These are phyloP conservation scores for Anolis carolinensis DNA, from an alignment of 2,113 vertebrate genomes.

Conservation along the genomic window DNA sequence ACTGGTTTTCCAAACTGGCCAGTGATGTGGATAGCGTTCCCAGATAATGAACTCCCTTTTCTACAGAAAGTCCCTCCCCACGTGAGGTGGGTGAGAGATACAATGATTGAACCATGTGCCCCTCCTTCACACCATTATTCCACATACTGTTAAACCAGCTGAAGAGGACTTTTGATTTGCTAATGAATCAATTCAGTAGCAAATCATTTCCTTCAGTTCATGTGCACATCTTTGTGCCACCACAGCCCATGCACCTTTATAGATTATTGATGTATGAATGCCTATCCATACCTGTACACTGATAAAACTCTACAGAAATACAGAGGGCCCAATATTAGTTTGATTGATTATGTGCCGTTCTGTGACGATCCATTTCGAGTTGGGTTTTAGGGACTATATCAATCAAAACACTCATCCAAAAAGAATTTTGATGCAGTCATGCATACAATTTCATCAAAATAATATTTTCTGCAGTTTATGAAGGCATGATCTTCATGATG, in stretches of 20 bases:
- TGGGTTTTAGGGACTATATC: not conserved
- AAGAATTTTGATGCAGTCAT: not conserved
- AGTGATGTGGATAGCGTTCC: too few species aligned
- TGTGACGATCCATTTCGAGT: too few species aligned
- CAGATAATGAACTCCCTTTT: too few species aligned
- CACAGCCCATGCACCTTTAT: not conserved
- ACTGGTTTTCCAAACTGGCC: too few species aligned
- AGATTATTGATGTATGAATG: too few species aligned
- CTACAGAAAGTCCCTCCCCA: not conserved
- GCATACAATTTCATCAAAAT: too few species aligned
- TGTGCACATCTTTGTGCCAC: not conserved
- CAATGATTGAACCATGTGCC: not conserved
- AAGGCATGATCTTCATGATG: not conserved
- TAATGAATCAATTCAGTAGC: not conserved
- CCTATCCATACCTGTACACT: not conserved
- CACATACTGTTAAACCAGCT: not conserved
- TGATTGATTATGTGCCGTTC: not conserved
- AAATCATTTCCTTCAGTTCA: too few species aligned
- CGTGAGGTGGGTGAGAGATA: not conserved
- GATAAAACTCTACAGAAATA: not conserved
- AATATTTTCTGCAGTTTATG: not conserved
- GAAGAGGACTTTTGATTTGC: not conserved
- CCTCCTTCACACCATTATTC: not conserved
- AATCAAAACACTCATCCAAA: not conserved
- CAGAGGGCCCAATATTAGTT: not conserved